Percentiles rank a stretch among this genome's conserved stretches.
Conservation (phyloP, 2,113 vertebrate species). For the Nothobranchius furzeri region DNA sequence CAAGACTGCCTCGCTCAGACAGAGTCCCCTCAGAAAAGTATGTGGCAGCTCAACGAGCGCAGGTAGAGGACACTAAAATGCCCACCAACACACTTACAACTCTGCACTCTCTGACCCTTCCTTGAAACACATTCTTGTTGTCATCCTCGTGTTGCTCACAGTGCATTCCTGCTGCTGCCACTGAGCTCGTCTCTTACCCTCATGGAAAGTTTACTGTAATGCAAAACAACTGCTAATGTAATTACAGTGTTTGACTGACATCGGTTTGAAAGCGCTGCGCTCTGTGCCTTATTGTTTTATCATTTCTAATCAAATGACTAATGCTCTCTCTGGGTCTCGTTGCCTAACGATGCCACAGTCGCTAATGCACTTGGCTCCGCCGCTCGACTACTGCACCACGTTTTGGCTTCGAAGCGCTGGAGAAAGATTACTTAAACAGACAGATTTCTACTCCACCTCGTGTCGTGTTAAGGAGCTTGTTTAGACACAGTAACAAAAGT, state of each 20-base stretch:
- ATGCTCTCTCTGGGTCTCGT: slow-evolving; percentile 59
- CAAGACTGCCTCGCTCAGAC: slow-evolving; percentile 70
- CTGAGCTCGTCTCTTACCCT: slow-evolving; percentile 51
- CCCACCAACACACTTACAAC: slow-evolving; percentile 14
- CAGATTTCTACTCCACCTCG: slow-evolving; percentile 64
- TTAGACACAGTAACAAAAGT: slow-evolving; percentile 32
- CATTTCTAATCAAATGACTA: slow-evolving; percentile 71
- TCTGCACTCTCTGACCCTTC: slow-evolving; percentile 56
- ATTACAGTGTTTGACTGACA: slow-evolving; percentile 65
- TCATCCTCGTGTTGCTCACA: slow-evolving; percentile 42
- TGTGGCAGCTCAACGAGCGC: slow-evolving; percentile 78
- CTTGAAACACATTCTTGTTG: slow-evolving; percentile 52
- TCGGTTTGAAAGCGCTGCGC: slow-evolving; percentile 59
- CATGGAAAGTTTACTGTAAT: slow-evolving; percentile 71
- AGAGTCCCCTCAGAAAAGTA: slow-evolving; percentile 81
- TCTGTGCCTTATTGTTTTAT: slow-evolving; percentile 67
- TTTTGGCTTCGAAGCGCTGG: slow-evolving; percentile 39
- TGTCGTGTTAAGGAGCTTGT: slow-evolving; percentile 44
- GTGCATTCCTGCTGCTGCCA: slow-evolving; percentile 55
- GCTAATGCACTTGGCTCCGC: slow-evolving; percentile 57
- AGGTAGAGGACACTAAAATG: slow-evolving; percentile 78
- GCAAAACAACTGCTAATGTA: slow-evolving; percentile 72
- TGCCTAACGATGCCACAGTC: slow-evolving; percentile 68
- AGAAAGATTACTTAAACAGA: slow-evolving; percentile 60
- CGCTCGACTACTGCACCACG: slow-evolving; percentile 57